phyloP scores from a whole-genome alignment of 2,888 invertebrate species.

The Apotomis betuletana region DNA sequence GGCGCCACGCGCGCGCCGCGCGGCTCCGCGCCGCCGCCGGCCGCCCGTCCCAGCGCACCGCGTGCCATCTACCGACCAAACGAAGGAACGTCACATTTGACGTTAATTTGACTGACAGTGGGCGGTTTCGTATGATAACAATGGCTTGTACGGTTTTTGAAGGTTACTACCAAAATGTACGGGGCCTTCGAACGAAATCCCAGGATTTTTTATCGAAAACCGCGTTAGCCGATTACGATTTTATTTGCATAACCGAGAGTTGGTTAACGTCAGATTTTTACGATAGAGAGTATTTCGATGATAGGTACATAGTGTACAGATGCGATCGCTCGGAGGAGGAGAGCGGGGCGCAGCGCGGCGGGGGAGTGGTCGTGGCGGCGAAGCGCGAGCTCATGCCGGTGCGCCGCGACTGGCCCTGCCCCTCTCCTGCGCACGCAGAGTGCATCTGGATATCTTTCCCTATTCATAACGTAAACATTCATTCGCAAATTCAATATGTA shows the following conservation, averaged over 20 bases:
- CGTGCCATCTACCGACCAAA: constrained; percentile 65
- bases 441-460: no score
- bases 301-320: constrained; percentile 33
- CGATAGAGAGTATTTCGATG: constrained; percentile 39
- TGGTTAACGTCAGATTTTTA: constrained; percentile 39
- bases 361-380: no score
- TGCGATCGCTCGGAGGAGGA: no score
- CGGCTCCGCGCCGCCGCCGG: constrained; percentile 52
- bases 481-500: no score
- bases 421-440: no score
- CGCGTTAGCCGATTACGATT: constrained; percentile 30
- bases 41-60: constrained; percentile 58
- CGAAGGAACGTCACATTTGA: no score
- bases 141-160: background rate
- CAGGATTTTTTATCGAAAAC: constrained; percentile 33
- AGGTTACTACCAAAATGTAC: constrained; percentile 43
- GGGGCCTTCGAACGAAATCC: constrained; percentile 42
- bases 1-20: constrained; percentile 43
- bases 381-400: no score
- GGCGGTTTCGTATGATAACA: no score
- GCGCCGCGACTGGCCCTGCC: no score
- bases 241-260: constrained; percentile 41
- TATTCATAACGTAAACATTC: no score
- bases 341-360: no score
- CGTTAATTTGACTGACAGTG: no score